These are phyloP conservation scores for Sipha maydis DNA, from an alignment of 2,888 invertebrate species.

Conservation along the genomic window DNA sequence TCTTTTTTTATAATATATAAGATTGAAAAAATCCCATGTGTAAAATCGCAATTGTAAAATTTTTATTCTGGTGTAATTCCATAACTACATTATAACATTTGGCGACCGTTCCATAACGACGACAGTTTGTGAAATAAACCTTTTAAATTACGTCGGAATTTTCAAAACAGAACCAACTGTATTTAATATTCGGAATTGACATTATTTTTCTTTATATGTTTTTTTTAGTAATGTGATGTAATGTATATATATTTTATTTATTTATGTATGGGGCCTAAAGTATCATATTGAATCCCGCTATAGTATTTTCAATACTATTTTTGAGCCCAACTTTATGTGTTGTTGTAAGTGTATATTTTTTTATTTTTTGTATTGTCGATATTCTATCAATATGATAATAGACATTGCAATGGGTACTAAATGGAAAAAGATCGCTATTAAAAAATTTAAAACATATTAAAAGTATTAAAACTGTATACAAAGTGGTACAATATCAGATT, in stretches of 20 bases:
- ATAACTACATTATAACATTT: neutral
- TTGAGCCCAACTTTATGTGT: neutral
- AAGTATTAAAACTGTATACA: neutral
- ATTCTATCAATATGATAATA: slow-evolving; percentile 17
- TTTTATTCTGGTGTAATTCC: neutral
- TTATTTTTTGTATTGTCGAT: neutral
- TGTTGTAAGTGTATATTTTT: neutral
- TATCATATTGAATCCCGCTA: slow-evolving; percentile 14
- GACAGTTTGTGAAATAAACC: too few relatives aligned
- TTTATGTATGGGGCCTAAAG: neutral
- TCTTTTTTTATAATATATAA: too few relatives aligned
- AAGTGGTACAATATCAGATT: neutral
- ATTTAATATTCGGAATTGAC: neutral
- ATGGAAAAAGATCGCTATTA: neutral
- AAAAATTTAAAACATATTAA: neutral
- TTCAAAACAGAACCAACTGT: slow-evolving; percentile 3
- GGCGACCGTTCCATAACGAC: neutral
- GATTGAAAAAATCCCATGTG: neutral
- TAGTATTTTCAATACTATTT: slow-evolving; percentile 16
- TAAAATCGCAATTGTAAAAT: neutral
- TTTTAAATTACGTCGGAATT: neutral
- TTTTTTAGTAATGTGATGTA: neutral
- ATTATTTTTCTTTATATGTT: neutral
- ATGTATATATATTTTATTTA: neutral
- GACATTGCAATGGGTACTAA: neutral